Evolutionary conservation across 1,140 invertebrate genomes (phyloP).

Genomic region (Zaprionus ghesquierei): DNA sequence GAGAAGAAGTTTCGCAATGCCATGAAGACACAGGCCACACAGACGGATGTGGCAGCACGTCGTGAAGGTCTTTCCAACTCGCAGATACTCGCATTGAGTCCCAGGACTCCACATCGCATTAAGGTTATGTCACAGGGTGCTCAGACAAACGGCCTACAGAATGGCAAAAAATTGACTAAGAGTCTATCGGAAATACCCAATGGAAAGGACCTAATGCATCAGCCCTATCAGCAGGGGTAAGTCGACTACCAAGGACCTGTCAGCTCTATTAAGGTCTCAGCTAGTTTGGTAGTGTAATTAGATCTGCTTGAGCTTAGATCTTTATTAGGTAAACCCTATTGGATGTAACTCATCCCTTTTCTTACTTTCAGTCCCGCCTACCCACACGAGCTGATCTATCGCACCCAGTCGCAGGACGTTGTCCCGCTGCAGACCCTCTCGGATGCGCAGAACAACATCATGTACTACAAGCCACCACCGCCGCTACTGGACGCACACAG

Average conservation of each 20-base stretch:
- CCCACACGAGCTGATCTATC: slow-evolving; percentile 90
- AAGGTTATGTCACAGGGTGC: slow-evolving; percentile 95
- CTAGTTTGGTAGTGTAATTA: too few relatives aligned
- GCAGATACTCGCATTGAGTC: slow-evolving; percentile 90
- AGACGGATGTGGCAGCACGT: slow-evolving; percentile 88
- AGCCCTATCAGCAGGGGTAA: slow-evolving; percentile 54
- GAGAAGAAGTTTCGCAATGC: slow-evolving; percentile 92
- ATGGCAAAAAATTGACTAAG: slow-evolving; percentile 89
- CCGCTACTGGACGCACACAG: slow-evolving; percentile 62
- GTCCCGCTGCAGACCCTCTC: slow-evolving; percentile 55
- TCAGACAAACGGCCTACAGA: slow-evolving; percentile 91
- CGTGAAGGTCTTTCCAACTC: slow-evolving; percentile 87
- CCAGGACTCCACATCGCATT: slow-evolving; percentile 88
- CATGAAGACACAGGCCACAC: slow-evolving; percentile 96
- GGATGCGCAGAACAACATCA: slow-evolving; percentile 74
- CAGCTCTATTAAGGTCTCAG: too few relatives aligned
- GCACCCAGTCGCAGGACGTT: slow-evolving; percentile 91
- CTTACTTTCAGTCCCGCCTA: slow-evolving; percentile 32
- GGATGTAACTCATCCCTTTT: not conserved
- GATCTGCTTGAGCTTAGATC: too few relatives aligned
- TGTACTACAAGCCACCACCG: slow-evolving; percentile 76
- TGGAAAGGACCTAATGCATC: slow-evolving; percentile 58
- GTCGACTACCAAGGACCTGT: not conserved
- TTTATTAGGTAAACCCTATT: not conserved
- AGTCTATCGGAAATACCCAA: slow-evolving; percentile 90